A percentile compares a stretch with the other conserved stretches of the same genome.
These are phyloP conservation scores for Drosophila kambysellisi DNA, from an alignment of 2,888 invertebrate species.

Conservation along the genomic window DNA sequence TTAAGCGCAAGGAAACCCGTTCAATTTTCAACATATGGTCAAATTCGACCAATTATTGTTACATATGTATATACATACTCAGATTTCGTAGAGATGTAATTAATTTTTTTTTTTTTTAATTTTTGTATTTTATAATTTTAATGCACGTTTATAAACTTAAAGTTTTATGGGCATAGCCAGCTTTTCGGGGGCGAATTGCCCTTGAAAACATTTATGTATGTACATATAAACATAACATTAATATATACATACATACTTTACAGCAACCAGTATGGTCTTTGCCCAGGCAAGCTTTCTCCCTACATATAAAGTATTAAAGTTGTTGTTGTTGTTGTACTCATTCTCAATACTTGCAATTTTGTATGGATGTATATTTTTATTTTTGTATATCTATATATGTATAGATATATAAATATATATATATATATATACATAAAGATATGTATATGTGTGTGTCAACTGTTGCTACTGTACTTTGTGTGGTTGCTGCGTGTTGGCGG, in stretches of 20 bases:
- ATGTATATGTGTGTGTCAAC: conserved; percentile 21
- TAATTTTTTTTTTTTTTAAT: background rate
- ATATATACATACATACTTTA: background rate
- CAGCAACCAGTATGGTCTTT: conserved; percentile 19
- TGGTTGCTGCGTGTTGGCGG: conserved; percentile 53
- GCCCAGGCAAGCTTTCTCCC: conserved; percentile 37
- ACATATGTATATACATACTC: background rate
- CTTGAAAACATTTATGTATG: background rate
- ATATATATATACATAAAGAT: too few species aligned
- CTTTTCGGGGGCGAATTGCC: background rate
- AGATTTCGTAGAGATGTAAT: background rate
- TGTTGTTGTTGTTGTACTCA: background rate
- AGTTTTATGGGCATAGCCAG: background rate
- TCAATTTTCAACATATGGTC: background rate
- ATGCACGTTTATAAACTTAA: background rate
- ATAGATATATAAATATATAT: too few species aligned
- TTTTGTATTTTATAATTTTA: background rate
- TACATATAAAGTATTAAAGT: background rate
- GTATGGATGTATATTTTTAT: background rate
- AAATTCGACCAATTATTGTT: background rate
- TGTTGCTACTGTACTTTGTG: conserved; percentile 12
- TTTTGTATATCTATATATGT: background rate
- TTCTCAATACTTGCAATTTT: background rate
- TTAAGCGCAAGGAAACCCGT: background rate
- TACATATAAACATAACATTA: background rate